Base-by-base conservation (phyloP, 2,888 invertebrate species). In the Bruchidius siliquastri region DNA sequence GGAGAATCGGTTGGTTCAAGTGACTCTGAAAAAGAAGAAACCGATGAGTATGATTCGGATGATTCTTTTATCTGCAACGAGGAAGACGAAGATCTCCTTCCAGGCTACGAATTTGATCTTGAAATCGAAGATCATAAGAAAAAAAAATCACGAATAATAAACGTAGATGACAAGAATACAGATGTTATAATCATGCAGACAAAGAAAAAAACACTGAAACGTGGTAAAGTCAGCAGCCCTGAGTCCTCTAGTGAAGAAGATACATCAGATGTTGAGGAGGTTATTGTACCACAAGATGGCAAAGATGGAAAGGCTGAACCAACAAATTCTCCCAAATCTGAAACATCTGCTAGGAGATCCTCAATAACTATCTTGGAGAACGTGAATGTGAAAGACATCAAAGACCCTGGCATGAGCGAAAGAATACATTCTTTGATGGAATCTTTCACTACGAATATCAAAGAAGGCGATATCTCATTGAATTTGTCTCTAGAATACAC, bases 1-100 rank as follows among this genome's bases (percentile, higher is more conserved):
- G 86, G 86, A 20, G 86, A 87, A 80, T 84, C 85, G 4, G 79
- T 87, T 49, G 80, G 84, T 69, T 82, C 79, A 72, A 79, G 81
- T 0, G 82, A 82, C 72, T 80, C 83, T 18, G 80, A 81, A 73
- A 73, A 75, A 6, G 79, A 79, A 22, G 71, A 75, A 21, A 80
- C 81, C 68, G 82, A 83, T 22, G 79, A 80, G 10, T 81, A 83
- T 72, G 82, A 80, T 71, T 72, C 74, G 30, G 70, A 82, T 68
- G 83, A 82, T 77, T 84, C 85, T 0, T 85, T 85, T 73, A 81
- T 84, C 71, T 81, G 82, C 69, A 82, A 84, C 74, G 82, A 82
- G 4, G 83, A 82, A 67, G 72, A 74, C n/a, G 21, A 30, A 8
- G 83, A 49, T 1, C 74, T 85, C 22, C 77, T 85, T 30, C 82